Base-by-base conservation (phyloP, 2,797 vertebrate genomes). In the Chloroceryle inda region DNA sequence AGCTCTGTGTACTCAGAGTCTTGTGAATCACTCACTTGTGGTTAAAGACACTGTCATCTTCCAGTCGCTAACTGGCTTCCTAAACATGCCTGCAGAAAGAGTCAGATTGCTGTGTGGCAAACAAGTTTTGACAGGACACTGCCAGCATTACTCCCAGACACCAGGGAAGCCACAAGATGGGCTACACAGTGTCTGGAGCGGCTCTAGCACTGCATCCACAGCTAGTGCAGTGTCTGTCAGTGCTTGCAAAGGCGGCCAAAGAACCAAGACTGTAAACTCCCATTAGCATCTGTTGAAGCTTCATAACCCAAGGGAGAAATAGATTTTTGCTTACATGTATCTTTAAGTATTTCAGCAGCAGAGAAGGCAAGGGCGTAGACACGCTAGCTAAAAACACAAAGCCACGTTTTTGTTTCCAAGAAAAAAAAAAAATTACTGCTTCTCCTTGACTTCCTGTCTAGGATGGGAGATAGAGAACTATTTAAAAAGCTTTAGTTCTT, bases 271-370 rank as follows among this genome's bases (percentile, higher is more conserved):
- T 87, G 59, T 87, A 78, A 93, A 94, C 93, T 96, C 95, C 93
- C 74, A 86, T 89, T 38, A 88, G 89, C 88, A 96, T 94, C 92
- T 94, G 91, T 84, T 91, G 87, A 89, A 84, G 85, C 80, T 90
- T 86, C 56, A 3, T 17, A 84, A 94, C 77, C 85, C 85, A 61
- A 82, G 95, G 83, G 80, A 86, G 88, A 94, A 86, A 85, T 13
- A 22, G 44, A 80, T 85, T 94, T 95, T 83, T 91, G 78, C 93
- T 95, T 92, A 93, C 83, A 75, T 0, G 2, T 78, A 44, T 91
- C 66, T 85, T 80, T 40, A 90, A 94, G 79, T 82, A 91, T 88
- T 84, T 89, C 83, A 86, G 76, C 56, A 87, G 80, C 47, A 38
- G 74, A 85, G 63, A 92, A 96, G 31, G 44, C 73, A 92, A 89